These are phyloP conservation scores for Triops longicaudatus DNA, from an alignment of 1,140 invertebrate species.

Conservation along the genomic window DNA sequence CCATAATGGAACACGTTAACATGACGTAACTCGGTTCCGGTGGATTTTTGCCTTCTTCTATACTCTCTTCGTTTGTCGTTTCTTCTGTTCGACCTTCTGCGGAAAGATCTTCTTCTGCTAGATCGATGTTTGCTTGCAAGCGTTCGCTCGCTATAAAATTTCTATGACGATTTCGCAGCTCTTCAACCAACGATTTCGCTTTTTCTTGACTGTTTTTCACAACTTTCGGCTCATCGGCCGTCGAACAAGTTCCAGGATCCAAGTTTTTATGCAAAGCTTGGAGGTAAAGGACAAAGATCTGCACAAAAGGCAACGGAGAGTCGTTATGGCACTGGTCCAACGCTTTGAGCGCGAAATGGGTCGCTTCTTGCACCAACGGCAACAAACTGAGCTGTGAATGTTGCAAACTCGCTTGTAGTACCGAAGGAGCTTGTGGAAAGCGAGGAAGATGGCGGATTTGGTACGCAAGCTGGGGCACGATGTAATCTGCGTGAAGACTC, in stretches of 20 bases:
- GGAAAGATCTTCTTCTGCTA: too few species aligned
- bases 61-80: neutral
- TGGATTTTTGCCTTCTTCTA: neutral
- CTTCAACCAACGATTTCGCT: neutral
- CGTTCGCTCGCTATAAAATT: neutral
- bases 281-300: neutral
- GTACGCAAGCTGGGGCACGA: neutral
- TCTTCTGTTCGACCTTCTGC: too few species aligned
- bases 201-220: neutral
- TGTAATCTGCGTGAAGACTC: neutral
- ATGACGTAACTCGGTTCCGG: neutral
- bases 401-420: neutral
- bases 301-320: neutral
- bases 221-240: neutral
- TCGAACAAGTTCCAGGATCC: neutral
- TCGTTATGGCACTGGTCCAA: constrained; percentile 1
- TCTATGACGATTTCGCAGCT: neutral
- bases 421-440: neutral
- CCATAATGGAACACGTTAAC: neutral
- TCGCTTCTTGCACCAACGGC: neutral
- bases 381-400: neutral
- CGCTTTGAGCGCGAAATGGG: neutral
- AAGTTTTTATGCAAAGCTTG: neutral
- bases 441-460: neutral
- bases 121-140: neutral